phyloP scores from a whole-genome alignment of 2,888 invertebrate species.

The Microctonus hyperodae region DNA sequence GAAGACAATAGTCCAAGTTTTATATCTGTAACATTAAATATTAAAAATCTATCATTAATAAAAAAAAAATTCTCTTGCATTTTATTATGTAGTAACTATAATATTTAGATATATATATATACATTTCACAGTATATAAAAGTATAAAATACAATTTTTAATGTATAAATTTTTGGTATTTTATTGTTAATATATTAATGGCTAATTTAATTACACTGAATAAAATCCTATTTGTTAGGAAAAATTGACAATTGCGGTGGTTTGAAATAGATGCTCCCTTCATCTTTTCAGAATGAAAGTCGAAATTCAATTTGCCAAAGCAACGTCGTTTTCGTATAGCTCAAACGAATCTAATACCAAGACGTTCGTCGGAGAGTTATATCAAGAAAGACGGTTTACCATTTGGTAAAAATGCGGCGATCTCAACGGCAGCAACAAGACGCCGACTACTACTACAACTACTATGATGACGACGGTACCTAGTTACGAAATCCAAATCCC shows the following conservation, averaged over 20 bases:
- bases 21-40: slow-evolving; percentile 16
- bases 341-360: slow-evolving; percentile 2
- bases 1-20: slow-evolving; percentile 6
- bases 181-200: neutral
- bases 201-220: neutral
- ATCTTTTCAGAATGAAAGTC: neutral
- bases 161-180: neutral
- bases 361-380: neutral
- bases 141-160: no score
- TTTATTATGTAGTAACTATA: neutral
- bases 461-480: neutral
- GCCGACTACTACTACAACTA: neutral
- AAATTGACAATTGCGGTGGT: slow-evolving; percentile 1
- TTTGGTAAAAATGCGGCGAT: slow-evolving; percentile 11
- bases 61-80: neutral
- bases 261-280: slow-evolving; percentile 9
- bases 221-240: slow-evolving; percentile 2
- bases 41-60: neutral
- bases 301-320: slow-evolving; percentile 6
- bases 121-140: no score
- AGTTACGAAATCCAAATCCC: slow-evolving; percentile 19
- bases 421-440: slow-evolving; percentile 5
- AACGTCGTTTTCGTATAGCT: neutral
- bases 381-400: neutral
- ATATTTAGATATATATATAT: no score